These are phyloP conservation scores for Serilophus lunatus DNA, from an alignment of 2,113 vertebrate genomes.

Conservation along the genomic window DNA sequence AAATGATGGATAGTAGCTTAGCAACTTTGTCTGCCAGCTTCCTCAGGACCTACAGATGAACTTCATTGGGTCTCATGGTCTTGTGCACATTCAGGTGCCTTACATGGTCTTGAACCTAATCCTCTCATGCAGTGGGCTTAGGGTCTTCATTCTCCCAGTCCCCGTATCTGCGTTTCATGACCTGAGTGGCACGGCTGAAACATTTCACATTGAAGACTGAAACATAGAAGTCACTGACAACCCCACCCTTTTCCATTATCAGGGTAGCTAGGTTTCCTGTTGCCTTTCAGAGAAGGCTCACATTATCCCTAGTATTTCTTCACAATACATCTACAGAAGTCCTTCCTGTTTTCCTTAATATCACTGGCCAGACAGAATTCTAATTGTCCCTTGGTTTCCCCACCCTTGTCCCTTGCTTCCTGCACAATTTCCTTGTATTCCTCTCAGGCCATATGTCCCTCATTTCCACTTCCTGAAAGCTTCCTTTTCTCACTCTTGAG, in stretches of 20 bases:
- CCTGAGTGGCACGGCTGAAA: background rate
- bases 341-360: background rate
- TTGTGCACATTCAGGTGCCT: background rate
- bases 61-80: background rate
- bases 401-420: background rate
- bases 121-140: background rate
- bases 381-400: background rate
- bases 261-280: background rate
- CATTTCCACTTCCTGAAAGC: background rate
- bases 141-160: background rate
- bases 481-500: background rate
- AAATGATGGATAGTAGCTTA: background rate
- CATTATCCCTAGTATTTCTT: background rate
- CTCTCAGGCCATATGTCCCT: background rate
- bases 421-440: rapidly evolving
- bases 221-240: background rate
- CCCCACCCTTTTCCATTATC: background rate
- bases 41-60: background rate
- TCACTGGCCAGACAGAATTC: background rate
- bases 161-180: background rate
- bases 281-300: background rate
- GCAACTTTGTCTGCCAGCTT: background rate
- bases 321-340: background rate
- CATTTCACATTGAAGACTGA: background rate
- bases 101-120: background rate